Conservation (phyloP, 2,113 vertebrate species). For the Collichthys lucidus region DNA sequence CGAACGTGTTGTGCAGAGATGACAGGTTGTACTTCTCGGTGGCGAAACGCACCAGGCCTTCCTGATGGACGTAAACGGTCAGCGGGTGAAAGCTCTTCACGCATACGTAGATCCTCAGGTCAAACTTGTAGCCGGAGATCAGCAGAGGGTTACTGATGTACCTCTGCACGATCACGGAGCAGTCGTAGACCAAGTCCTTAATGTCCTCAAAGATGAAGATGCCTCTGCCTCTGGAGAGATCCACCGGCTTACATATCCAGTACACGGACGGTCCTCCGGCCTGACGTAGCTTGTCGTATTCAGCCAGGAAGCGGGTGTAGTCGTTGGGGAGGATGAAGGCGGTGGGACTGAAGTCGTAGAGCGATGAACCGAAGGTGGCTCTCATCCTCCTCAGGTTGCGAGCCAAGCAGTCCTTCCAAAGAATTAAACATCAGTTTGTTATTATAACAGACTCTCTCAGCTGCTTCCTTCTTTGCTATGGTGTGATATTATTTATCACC, state of each 20-base stretch:
- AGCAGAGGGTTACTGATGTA: constrained; percentile 87
- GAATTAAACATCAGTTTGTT: not conserved
- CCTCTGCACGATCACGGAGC: constrained; percentile 83
- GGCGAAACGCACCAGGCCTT: constrained; percentile 87
- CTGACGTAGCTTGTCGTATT: constrained; percentile 78
- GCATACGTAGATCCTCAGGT: constrained; percentile 88
- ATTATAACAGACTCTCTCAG: not conserved
- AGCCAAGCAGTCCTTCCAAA: constrained; percentile 82
- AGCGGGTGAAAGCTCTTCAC: constrained; percentile 86
- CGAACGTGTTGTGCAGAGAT: constrained; percentile 80
- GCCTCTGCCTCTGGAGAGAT: constrained; percentile 85
- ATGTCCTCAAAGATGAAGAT: constrained; percentile 88
- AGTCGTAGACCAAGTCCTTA: constrained; percentile 83
- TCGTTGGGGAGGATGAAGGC: constrained; percentile 86
- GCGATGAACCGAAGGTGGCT: constrained; percentile 73
- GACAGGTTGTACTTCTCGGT: constrained; percentile 86
- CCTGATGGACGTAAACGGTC: constrained; percentile 85
- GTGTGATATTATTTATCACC: constrained; percentile 29
- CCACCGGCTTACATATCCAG: constrained; percentile 88
- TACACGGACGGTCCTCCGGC: constrained; percentile 48
- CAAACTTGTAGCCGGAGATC: constrained; percentile 88
- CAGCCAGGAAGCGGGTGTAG: constrained; percentile 82
- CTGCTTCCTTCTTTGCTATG: too few relatives aligned
- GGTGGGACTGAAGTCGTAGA: constrained; percentile 85
- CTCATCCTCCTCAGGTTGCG: constrained; percentile 84